These are phyloP conservation scores for Tachysurus fulvidraco DNA, from an alignment of 2,113 vertebrate species.

Conservation along the genomic window DNA sequence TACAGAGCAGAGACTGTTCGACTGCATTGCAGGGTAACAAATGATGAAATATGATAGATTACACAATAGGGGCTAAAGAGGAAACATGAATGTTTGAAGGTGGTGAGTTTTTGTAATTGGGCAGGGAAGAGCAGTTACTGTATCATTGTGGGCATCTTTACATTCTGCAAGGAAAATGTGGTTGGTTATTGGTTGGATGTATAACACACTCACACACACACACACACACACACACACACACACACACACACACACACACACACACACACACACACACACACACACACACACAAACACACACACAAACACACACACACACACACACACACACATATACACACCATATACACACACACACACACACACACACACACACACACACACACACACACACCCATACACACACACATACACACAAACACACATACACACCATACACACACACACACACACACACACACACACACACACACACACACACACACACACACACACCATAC, in stretches of 20 bases:
- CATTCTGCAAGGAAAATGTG: neutral
- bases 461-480: constrained; percentile 2
- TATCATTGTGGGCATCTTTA: neutral
- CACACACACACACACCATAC: constrained; percentile 58
- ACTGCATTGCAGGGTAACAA: too few species aligned
- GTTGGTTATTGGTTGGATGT: neutral
- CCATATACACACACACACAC: neutral
- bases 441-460: constrained; percentile 5
- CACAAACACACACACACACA: constrained; percentile 43
- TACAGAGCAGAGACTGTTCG: neutral
- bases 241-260: constrained; percentile 59
- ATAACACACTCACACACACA: constrained; percentile 1
- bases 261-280: neutral
- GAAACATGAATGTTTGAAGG: neutral
- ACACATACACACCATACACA: too few species aligned
- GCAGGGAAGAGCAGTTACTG: neutral
- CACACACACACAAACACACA: constrained; percentile 47
- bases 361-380: constrained; percentile 56
- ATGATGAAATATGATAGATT: neutral
- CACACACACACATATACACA: neutral
- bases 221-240: neutral
- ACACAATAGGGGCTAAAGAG: neutral
- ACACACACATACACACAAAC: constrained; percentile 57
- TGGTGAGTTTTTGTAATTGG: neutral
- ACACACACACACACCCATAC: constrained; percentile 1